Percentiles rank a stretch among this genome's conserved stretches.
These are phyloP conservation scores for Bombyx mori DNA, from an alignment of 1,140 invertebrate species.

Conservation along the genomic window ASM3026992v2 NC_085119.1:15151001-15151500, in stretches of 20 bases:
- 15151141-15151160: background rate
- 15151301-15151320: slow-evolving; percentile 54
- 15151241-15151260: slow-evolving; percentile 30
- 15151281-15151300: slow-evolving; percentile 52
- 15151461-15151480: too few species aligned
- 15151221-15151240: slow-evolving; percentile 20
- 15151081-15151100: too few species aligned
- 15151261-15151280: slow-evolving; percentile 48
- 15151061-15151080: too few species aligned
- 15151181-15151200: slow-evolving; percentile 6
- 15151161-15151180: slow-evolving; percentile 1
- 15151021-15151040: too few species aligned
- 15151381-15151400: slow-evolving; percentile 42
- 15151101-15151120: too few species aligned
- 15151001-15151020: too few species aligned
- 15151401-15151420: slow-evolving; percentile 20
- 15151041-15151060: too few species aligned
- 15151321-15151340: slow-evolving; percentile 52
- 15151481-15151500: too few species aligned
- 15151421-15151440: background rate
- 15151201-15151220: slow-evolving; percentile 31
- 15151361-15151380: slow-evolving; percentile 43
- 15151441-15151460: background rate
- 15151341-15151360: slow-evolving; percentile 49
- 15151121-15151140: too few species aligned